Base-by-base conservation (phyloP, 1,140 invertebrate species). In the Aleiodes sp. region DNA sequence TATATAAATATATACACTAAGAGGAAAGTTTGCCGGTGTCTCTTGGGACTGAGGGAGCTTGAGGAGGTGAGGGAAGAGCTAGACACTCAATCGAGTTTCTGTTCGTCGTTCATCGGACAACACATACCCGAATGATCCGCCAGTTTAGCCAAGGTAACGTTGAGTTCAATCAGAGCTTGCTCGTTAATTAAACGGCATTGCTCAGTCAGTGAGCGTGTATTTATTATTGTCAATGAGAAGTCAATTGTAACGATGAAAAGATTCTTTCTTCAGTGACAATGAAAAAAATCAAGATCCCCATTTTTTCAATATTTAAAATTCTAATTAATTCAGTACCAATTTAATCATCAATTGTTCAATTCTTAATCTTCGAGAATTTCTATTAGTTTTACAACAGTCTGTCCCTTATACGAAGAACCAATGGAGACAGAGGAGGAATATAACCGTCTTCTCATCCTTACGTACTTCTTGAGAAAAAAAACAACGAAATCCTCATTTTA, bases 171-270 rank as follows among this genome's bases (percentile, higher is more conserved):
- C 46, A 19, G 46, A 4, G 43, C 43, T 46, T 24, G 46, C 46
- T 21, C 46, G 46, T 52, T 52, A 52, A 52, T 52, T 52, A 52
- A 39, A 52, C 56, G 29, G n/a, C 31, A 67, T 73, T 68, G 60
- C 66, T 65, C n/a, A 26, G 60, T 67, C 75, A 76, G 62, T 70
- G 73, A 73, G 68, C 57, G 35, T 71, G 66, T 71, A 39, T 68
- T 69, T 14, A 16, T 10, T 28, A n/a, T n/a, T 43, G 64, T 37
- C 64, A 56, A 19, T 16, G 16, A 37, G 16, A 37, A 52, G 29
- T 28, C 33, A 16, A 37, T 29, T 0, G 37, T 33, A 10, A 33
- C 31, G 31, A 33, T 33, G 31, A 33, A 33, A 33, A 7, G 31
- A 10, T n/a, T n/a, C n/a, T n/a, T n/a, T n/a, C n/a, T n/a, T n/a